A percentile compares a stretch with the other conserved stretches of the same genome.
Evolutionary conservation across 2,113 vertebrate species (phyloP).

Genomic region (Prietella phreatophila): DNA sequence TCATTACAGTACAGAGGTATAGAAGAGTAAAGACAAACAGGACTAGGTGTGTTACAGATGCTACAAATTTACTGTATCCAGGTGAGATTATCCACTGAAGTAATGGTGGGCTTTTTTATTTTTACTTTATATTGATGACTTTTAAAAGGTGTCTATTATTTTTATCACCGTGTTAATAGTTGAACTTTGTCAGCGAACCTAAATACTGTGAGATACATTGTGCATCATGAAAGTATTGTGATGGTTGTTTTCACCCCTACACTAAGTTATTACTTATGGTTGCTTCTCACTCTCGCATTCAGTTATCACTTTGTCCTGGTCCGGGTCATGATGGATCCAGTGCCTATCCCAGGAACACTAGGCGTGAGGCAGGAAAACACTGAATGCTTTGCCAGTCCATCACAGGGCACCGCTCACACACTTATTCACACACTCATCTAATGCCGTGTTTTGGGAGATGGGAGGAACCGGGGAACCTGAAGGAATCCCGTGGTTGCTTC

Average conservation of each 20-base stretch:
- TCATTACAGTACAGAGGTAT: background rate
- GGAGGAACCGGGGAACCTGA: too few relatives aligned
- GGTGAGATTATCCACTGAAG: background rate
- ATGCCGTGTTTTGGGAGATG: too few relatives aligned
- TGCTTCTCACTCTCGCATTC: background rate
- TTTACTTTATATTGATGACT: background rate
- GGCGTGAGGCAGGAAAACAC: background rate
- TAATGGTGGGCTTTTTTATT: too few relatives aligned
- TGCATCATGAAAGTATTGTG: background rate
- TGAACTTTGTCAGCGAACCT: too few relatives aligned
- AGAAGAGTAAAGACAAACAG: background rate
- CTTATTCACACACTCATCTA: too few relatives aligned
- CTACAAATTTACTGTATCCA: background rate
- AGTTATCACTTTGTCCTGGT: background rate
- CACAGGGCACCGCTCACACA: background rate
- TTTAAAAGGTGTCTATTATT: too few relatives aligned
- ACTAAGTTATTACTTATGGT: background rate
- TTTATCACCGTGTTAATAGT: too few relatives aligned
- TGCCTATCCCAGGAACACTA: background rate
- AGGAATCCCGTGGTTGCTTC: too few relatives aligned
- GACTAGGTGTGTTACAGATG: background rate
- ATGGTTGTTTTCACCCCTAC: background rate
- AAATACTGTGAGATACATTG: background rate
- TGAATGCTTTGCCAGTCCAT: background rate
- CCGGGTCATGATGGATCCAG: background rate